A percentile compares a stretch with the other conserved stretches of the same genome.
Conservation (phyloP, 2,888 invertebrate genomes). For the Scelioninae gen. 2 region DNA sequence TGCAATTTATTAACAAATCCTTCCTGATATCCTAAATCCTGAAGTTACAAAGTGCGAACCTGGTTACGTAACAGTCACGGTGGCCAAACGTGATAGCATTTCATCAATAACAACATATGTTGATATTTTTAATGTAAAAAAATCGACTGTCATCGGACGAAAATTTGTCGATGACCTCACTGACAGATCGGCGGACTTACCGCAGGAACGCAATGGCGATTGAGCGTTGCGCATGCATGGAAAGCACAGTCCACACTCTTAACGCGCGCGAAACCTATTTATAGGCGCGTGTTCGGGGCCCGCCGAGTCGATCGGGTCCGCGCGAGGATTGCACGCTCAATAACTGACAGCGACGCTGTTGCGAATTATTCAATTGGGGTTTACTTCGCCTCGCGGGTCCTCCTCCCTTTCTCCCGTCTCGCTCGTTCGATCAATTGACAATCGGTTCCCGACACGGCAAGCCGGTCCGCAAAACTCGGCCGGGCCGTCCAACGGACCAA, state of each 20-base stretch:
- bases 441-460: conserved; percentile 26
- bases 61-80: too few relatives aligned
- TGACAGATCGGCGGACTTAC: conserved; percentile 27
- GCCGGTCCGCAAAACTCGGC: neutral
- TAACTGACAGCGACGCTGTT: conserved; percentile 33
- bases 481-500: conserved; percentile 29
- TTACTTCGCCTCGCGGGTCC: too few relatives aligned
- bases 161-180: conserved; percentile 4
- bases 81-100: too few relatives aligned
- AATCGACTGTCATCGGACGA: conserved; percentile 8
- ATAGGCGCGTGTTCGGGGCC: conserved; percentile 12
- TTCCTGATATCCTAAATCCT: too few relatives aligned
- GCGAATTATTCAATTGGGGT: conserved; percentile 2
- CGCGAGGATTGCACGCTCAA: conserved; percentile 25
- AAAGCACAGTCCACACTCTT: conserved; percentile 14
- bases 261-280: conserved; percentile 21
- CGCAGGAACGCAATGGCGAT: conserved; percentile 15
- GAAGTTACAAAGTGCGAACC: too few relatives aligned
- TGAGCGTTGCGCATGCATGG: conserved; percentile 3
- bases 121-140: neutral
- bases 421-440: conserved; percentile 1
- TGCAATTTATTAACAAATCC: too few relatives aligned
- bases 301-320: conserved; percentile 7
- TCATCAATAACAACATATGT: too few relatives aligned
- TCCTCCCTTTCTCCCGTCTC: neutral